A percentile compares a stretch with the other conserved stretches of the same genome.
phyloP scores from a whole-genome alignment of 1,140 invertebrate species.

The Trichonephila inaurata region DNA sequence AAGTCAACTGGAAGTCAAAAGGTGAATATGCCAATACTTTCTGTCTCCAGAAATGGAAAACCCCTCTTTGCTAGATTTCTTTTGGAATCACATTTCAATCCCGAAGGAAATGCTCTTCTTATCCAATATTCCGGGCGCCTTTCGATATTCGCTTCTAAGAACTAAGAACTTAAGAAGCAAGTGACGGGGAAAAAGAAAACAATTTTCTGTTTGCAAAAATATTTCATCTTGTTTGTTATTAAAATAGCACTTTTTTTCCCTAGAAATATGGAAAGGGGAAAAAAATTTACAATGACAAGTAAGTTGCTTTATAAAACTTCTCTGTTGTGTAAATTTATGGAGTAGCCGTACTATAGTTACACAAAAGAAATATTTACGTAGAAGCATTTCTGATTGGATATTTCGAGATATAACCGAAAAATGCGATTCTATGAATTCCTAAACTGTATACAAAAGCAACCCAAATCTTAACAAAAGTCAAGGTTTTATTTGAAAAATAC shows the following conservation, averaged over 20 bases:
- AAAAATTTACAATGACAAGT: not conserved
- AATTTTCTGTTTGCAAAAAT: not conserved
- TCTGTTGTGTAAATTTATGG: not conserved
- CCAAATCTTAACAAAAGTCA: too few species aligned
- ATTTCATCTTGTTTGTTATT: not conserved
- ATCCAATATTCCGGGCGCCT: slow-evolving; percentile 5
- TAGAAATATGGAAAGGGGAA: not conserved
- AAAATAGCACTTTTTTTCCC: not conserved
- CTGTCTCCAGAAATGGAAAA: slow-evolving; percentile 6
- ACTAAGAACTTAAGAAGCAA: not conserved
- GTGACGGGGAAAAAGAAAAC: not conserved
- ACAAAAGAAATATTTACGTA: not conserved
- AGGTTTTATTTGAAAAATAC: too few species aligned
- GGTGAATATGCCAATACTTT: slow-evolving; percentile 34
- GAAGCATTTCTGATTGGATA: too few species aligned
- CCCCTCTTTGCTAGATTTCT: slow-evolving; percentile 28
- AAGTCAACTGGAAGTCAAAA: slow-evolving; percentile 21
- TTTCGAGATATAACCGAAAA: too few species aligned
- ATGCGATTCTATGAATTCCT: too few species aligned
- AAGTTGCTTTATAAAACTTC: not conserved
- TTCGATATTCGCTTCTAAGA: not conserved
- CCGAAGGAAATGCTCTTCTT: not conserved
- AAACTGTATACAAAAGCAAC: too few species aligned
- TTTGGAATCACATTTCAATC: slow-evolving; percentile 28
- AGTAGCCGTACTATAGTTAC: not conserved